Conservation (phyloP, 2,888 invertebrate species). For the Bhutanitis thaidina region DNA sequence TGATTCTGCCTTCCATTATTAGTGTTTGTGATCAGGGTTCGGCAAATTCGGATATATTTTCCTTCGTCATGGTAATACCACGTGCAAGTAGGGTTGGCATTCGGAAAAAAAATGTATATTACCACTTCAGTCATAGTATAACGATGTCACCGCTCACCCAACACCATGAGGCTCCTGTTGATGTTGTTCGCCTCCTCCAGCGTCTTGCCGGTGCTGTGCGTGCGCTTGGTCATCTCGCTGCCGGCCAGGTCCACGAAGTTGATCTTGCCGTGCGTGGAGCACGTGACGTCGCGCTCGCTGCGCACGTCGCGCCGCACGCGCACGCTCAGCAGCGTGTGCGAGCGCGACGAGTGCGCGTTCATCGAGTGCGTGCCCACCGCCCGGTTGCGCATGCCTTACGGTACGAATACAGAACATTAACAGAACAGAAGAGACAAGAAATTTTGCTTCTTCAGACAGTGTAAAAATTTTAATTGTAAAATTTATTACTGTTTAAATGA, state of each 20-base stretch:
- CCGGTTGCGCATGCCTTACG: conserved; percentile 91
- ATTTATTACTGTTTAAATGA: too few relatives aligned
- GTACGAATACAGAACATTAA: conserved; percentile 13
- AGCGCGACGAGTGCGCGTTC: conserved; percentile 95
- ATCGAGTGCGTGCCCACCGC: conserved; percentile 94
- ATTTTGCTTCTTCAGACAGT: too few relatives aligned
- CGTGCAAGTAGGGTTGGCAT: too few relatives aligned
- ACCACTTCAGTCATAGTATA: too few relatives aligned
- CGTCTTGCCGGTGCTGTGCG: conserved; percentile 91
- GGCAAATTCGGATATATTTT: too few relatives aligned
- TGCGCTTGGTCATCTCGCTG: conserved; percentile 97
- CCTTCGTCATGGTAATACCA: too few relatives aligned
- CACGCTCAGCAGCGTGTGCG: conserved; percentile 95
- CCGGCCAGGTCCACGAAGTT: conserved; percentile 98
- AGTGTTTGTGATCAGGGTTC: too few relatives aligned
- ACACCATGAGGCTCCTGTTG: conserved; percentile 95
- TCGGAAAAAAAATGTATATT: too few relatives aligned
- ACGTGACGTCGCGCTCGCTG: conserved; percentile 89
- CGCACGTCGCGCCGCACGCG: conserved; percentile 91
- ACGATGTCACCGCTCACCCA: conserved; percentile 81
- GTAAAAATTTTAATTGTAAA: too few relatives aligned
- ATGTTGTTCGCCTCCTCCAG: conserved; percentile 97
- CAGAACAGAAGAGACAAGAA: too few relatives aligned
- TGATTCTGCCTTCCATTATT: too few relatives aligned
- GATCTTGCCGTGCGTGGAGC: conserved; percentile 95